phyloP scores from a whole-genome alignment of 2,113 vertebrate species.

The Dasyurus viverrinus region DNA sequence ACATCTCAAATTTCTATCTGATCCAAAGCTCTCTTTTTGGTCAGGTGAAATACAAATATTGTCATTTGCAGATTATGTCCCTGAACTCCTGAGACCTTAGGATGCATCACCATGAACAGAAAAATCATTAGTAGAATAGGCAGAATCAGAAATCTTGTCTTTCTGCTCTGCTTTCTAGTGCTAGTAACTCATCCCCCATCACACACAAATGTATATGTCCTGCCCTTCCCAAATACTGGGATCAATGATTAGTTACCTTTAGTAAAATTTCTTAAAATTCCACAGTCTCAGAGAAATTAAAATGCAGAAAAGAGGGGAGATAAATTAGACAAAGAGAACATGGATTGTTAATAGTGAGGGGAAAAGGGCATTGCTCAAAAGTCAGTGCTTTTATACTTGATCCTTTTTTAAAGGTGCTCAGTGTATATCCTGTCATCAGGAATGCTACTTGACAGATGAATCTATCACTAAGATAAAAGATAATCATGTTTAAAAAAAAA shows the following conservation, averaged over 20 bases:
- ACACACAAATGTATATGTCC: background rate
- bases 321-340: slow-evolving; percentile 24
- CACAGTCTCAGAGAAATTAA: background rate
- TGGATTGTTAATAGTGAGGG: background rate
- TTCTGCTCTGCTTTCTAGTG: background rate
- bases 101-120: background rate
- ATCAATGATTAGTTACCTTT: background rate
- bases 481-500: slow-evolving; percentile 56
- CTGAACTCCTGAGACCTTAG: background rate
- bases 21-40: background rate
- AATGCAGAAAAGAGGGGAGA: background rate
- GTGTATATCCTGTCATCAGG: slow-evolving; percentile 19
- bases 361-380: background rate
- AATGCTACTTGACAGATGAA: slow-evolving; percentile 58
- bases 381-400: slow-evolving; percentile 13
- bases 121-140: background rate
- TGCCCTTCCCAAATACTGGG: background rate
- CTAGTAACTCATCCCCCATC: background rate
- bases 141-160: background rate
- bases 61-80: background rate
- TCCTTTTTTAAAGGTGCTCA: slow-evolving; percentile 61
- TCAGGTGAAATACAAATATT: background rate
- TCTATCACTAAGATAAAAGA: slow-evolving; percentile 58
- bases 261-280: slow-evolving; percentile 17
- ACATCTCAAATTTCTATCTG: background rate